A percentile compares a stretch with the other conserved stretches of the same genome.
These are phyloP conservation scores for Trachythela sp. DNA, from an alignment of 64 coral and sea anemone genomes.

Conservation along the genomic window DNA sequence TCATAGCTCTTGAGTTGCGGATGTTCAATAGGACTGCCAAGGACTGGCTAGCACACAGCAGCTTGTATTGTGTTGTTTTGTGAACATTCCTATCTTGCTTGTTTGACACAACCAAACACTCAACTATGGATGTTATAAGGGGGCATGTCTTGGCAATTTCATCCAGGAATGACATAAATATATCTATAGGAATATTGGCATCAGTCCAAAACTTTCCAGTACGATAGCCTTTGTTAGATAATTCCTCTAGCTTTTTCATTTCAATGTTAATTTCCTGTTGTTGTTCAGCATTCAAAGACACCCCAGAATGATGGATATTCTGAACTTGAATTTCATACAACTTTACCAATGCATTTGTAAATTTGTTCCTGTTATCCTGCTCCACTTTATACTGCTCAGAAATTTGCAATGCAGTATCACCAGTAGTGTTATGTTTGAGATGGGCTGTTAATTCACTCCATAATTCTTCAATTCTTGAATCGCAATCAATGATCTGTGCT, in stretches of 20 bases:
- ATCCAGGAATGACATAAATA: conserved; percentile 13
- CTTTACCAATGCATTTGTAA: conserved; percentile 21
- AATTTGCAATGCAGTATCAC: conserved; percentile 4
- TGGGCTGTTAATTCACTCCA: conserved; percentile 22
- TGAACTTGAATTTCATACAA: neutral
- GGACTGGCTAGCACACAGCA: conserved; percentile 32
- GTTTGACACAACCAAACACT: conserved; percentile 25
- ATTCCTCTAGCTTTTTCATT: conserved; percentile 18
- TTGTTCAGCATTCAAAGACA: conserved; percentile 7
- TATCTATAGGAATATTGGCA: neutral
- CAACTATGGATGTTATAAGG: conserved; percentile 12
- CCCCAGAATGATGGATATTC: neutral
- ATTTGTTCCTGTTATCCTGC: conserved; percentile 14
- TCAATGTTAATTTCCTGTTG: conserved; percentile 12
- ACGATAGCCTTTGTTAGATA: neutral
- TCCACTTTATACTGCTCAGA: conserved; percentile 15
- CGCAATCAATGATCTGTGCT: conserved; percentile 22
- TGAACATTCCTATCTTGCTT: conserved; percentile 19
- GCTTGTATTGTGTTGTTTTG: conserved; percentile 40
- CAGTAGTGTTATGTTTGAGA: neutral
- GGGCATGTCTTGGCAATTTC: conserved; percentile 32
- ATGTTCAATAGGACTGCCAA: conserved; percentile 32
- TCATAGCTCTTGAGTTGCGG: conserved; percentile 24
- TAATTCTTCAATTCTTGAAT: conserved; percentile 16
- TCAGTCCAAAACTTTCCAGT: conserved; percentile 17